A percentile compares a stretch with the other conserved stretches of the same genome.
Evolutionary conservation across 2,888 invertebrate genomes (phyloP).

Genomic region (Brachypterus glaber): DNA sequence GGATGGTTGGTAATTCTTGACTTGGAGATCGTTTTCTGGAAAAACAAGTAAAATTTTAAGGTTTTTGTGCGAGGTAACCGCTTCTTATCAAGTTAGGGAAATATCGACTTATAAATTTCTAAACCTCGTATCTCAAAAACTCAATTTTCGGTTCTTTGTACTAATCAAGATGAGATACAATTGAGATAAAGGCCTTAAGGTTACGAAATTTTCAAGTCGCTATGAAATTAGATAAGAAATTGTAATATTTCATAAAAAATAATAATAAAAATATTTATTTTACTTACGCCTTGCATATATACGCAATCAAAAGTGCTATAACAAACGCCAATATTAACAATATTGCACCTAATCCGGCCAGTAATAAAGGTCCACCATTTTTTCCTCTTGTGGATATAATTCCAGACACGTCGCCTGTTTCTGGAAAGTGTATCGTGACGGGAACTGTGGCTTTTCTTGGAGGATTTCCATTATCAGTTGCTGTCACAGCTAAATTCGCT

Average conservation of each 20-base stretch:
- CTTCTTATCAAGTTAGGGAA: conserved; percentile 6
- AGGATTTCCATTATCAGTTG: conserved; percentile 77
- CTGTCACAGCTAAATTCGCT: conserved; percentile 71
- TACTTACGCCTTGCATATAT: conserved; percentile 68
- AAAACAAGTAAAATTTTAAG: too few relatives aligned
- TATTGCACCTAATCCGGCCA: conserved; percentile 61
- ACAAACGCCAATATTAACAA: conserved; percentile 65
- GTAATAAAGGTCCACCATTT: conserved; percentile 33
- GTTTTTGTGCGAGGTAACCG: conserved; percentile 3
- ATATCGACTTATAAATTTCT: too few relatives aligned
- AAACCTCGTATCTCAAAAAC: too few relatives aligned
- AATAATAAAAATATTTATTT: too few relatives aligned
- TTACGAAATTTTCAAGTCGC: too few relatives aligned
- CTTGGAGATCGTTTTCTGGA: conserved; percentile 27
- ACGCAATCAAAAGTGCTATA: conserved; percentile 63
- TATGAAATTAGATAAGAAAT: too few relatives aligned
- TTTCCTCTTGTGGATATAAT: conserved; percentile 26
- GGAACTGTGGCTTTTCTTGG: conserved; percentile 65
- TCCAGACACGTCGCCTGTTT: conserved; percentile 35
- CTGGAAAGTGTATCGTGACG: conserved; percentile 53
- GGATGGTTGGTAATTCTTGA: conserved; percentile 31
- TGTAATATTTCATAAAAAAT: too few relatives aligned
- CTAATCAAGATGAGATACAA: too few relatives aligned
- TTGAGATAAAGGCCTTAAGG: too few relatives aligned
- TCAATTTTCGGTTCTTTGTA: too few relatives aligned